Evolutionary conservation across 1,140 invertebrate genomes (phyloP).

Genomic region (Pachypeltis micranthus): DNA sequence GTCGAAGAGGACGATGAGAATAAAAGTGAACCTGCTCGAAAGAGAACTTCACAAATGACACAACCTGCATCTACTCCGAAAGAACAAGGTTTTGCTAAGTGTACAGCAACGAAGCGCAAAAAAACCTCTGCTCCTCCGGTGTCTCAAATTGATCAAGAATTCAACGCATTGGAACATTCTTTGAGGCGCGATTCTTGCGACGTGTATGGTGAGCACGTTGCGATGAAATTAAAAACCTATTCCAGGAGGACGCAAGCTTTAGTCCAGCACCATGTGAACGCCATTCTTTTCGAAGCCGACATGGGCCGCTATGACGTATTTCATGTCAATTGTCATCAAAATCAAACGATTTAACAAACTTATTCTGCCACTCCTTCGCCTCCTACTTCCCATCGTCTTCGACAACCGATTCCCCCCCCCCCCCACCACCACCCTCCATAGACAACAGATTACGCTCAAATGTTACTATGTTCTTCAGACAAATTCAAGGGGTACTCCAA

Average conservation of each 20-base stretch:
- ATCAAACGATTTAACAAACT: background rate
- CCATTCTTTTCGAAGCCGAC: constrained; percentile 6
- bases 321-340: background rate
- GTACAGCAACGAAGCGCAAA: constrained; percentile 12
- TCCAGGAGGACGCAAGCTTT: constrained; percentile 6
- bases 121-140: background rate
- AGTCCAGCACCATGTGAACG: constrained; percentile 10
- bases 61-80: too few species aligned
- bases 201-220: constrained; percentile 9
- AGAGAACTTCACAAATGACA: too few species aligned
- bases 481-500: too few species aligned
- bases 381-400: too few species aligned
- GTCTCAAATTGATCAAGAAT: background rate
- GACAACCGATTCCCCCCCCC: too few species aligned
- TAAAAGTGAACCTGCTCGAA: too few species aligned
- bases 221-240: constrained; percentile 11
- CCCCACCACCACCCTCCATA: too few species aligned
- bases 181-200: background rate
- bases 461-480: too few species aligned
- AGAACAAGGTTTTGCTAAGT: too few species aligned
- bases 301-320: constrained; percentile 2
- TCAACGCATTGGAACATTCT: constrained; percentile 1
- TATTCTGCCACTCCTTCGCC: too few species aligned
- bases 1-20: too few species aligned
- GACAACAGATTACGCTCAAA: too few species aligned